These are phyloP conservation scores for Hydrolagus colliei DNA, from an alignment of 2,797 vertebrate genomes.

Conservation along the genomic window DNA sequence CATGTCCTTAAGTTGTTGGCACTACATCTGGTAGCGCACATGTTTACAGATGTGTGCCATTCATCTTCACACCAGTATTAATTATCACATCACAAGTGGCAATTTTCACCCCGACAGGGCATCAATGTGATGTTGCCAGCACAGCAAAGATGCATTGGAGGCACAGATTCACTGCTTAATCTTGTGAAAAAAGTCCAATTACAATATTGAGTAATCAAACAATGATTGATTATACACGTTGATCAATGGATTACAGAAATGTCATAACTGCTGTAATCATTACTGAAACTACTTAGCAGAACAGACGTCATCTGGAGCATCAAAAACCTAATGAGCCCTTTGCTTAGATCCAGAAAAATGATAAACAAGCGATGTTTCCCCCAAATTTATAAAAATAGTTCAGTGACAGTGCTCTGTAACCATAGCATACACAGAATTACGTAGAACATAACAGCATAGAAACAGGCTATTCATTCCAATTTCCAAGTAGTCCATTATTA, in stretches of 20 bases:
- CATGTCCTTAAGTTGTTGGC: no score
- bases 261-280: slow-evolving; percentile 26
- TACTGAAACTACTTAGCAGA: slow-evolving; percentile 17
- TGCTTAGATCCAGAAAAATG: slow-evolving; percentile 21
- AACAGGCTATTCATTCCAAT: no score
- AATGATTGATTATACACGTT: slow-evolving; percentile 30
- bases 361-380: slow-evolving; percentile 27
- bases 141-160: slow-evolving; percentile 8
- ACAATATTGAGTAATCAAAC: slow-evolving; percentile 33
- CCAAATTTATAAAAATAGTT: slow-evolving; percentile 1
- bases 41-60: no score
- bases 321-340: slow-evolving; percentile 32
- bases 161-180: slow-evolving; percentile 23
- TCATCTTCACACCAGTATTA: no score
- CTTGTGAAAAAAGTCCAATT: slow-evolving; percentile 28
- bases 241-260: slow-evolving; percentile 30
- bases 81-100: no score
- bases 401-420: background rate
- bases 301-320: slow-evolving; percentile 29
- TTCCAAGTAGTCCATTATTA: no score
- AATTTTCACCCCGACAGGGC: background rate
- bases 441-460: no score
- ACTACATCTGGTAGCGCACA: no score
- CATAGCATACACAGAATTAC: no score
- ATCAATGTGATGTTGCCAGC: background rate